phyloP scores from a whole-genome alignment of 2,797 vertebrate species.

The Notolepis coatsorum region DNA sequence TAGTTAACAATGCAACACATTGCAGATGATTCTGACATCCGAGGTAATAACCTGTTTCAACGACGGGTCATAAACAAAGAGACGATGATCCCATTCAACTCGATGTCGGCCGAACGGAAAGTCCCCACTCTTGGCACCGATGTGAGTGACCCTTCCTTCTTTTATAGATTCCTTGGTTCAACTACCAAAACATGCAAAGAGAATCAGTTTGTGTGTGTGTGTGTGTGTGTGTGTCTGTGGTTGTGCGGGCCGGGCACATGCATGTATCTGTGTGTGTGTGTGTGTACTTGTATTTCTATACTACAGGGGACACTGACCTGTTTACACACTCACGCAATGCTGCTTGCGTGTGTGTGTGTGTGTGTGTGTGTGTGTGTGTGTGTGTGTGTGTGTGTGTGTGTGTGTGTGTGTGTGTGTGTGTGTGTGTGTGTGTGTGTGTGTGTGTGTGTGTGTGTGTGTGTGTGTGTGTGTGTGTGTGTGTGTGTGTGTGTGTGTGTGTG shows the following conservation, averaged over 20 bases:
- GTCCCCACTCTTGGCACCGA: too few species aligned
- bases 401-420: neutral
- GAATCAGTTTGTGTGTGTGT: neutral
- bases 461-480: neutral
- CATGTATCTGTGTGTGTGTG: neutral
- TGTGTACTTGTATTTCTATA: too few species aligned
- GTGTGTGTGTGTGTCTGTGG: neutral
- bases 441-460: neutral
- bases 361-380: neutral
- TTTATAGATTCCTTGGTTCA: neutral
- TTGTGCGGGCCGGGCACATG: neutral
- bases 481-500: neutral
- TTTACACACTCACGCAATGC: too few species aligned
- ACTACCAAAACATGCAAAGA: neutral
- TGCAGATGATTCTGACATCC: too few species aligned
- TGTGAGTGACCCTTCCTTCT: too few species aligned
- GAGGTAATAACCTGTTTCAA: too few species aligned
- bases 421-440: neutral
- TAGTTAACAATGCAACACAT: too few species aligned
- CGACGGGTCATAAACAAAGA: too few species aligned
- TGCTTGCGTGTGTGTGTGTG: too few species aligned
- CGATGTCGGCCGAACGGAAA: too few species aligned
- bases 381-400: neutral
- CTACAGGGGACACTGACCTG: too few species aligned
- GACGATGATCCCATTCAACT: too few species aligned